Base-by-base conservation (phyloP, 2,888 invertebrate species). In the Perizoma affinitatum region DNA sequence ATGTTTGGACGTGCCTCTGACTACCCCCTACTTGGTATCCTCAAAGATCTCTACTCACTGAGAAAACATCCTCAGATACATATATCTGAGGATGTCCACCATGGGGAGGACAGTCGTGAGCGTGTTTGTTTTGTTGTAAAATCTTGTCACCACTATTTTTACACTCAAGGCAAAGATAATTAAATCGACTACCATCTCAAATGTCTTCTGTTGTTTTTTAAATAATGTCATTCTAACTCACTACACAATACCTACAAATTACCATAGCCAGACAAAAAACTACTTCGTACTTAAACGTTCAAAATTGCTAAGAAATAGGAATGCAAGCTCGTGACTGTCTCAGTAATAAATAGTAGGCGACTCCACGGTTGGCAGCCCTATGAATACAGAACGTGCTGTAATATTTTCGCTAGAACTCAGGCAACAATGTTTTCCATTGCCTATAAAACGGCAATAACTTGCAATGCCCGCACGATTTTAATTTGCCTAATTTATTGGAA, bases 401-500 rank as follows among this genome's bases (percentile, higher is more conserved):
- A 63, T 54, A 61, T 62, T 62, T 62, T 51, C 36, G 42, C 62
- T 8, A 62, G 57, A 49, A 57, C 52, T 50, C 47, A 5, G n/a
- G 43, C 41, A 44, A 52, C 48, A 58, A 35, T 62, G 51, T 58
- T 58, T 58, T 45, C 43, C 54, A 54, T 47, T 55, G 41, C 48
- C 51, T 52, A 51, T 58, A 62, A 61, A 57, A 54, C 46, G 35
- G 33, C 38, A 33, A 58, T 54, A 54, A 58, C 58, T 62, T 44
- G 8, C 53, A 43, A 33, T 57, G 36, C 53, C 34, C 42, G 46
- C 58, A 50, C 62, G 51, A 58, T 62, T 57, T 58, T 62, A 58
- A 60, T 55, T 60, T 50, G 43, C 41, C 45, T 50, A 51, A 51
- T 46, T 51, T 58, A 48, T 58, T 47, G 52, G 44, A 48, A 55